Evolutionary conservation across 2,888 invertebrate genomes (phyloP).

Genomic region (Cordilura impudica): DNA sequence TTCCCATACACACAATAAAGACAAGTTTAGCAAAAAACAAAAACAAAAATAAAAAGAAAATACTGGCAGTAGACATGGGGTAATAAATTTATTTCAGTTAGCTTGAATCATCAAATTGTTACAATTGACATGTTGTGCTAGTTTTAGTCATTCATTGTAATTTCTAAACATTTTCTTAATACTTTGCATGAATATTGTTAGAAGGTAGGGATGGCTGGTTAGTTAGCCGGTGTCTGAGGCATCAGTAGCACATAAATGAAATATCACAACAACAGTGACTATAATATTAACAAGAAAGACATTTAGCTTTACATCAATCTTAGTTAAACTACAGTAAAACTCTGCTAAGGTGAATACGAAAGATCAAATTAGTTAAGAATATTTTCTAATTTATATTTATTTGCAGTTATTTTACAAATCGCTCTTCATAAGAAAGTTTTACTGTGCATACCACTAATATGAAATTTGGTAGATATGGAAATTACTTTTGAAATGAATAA

Average conservation of each 20-base stretch:
- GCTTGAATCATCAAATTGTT: constrained; percentile 54
- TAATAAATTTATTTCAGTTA: constrained; percentile 57
- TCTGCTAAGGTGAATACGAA: no score
- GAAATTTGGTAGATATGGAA: constrained; percentile 32
- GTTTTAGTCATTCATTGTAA: constrained; percentile 34
- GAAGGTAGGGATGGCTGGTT: background rate
- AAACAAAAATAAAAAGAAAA: no score
- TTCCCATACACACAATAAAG: constrained; percentile 36
- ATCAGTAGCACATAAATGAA: constrained; percentile 2
- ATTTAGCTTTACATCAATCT: constrained; percentile 13
- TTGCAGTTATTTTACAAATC: no score
- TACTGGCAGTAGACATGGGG: constrained; percentile 25
- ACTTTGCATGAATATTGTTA: background rate
- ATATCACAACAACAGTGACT: background rate
- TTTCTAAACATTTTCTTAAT: constrained; percentile 31
- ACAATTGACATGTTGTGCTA: constrained; percentile 52
- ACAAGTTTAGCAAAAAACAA: background rate
- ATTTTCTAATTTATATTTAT: no score
- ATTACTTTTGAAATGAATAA: constrained; percentile 14
- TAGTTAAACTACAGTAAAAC: constrained; percentile 4
- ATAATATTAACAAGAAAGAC: background rate
- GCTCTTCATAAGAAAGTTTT: no score
- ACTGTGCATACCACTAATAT: no score
- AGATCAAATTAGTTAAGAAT: no score
- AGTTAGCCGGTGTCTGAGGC: background rate